These are phyloP conservation scores for Aelia acuminata DNA, from an alignment of 2,888 invertebrate genomes.

Conservation along the genomic window DNA sequence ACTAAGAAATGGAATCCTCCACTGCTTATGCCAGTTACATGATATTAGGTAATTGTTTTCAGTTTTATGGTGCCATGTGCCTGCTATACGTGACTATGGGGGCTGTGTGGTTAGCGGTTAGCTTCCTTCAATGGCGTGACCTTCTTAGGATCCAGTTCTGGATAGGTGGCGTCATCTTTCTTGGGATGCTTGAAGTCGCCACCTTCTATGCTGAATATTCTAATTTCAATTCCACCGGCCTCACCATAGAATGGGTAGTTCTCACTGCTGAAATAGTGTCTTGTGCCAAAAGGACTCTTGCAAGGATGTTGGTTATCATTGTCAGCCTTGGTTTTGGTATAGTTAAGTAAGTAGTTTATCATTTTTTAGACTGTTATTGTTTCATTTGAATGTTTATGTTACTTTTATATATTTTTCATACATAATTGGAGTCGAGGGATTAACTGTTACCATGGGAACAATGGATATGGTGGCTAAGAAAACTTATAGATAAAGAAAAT, in stretches of 20 bases:
- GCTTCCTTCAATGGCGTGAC: conserved; percentile 91
- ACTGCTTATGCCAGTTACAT: neutral
- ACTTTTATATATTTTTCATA: no score
- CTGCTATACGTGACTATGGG: conserved; percentile 87
- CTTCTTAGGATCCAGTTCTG: conserved; percentile 93
- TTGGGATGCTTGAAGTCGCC: conserved; percentile 88
- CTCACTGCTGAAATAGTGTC: conserved; percentile 92
- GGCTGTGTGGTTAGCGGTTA: conserved; percentile 85
- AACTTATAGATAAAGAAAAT: no score
- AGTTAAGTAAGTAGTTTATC: conserved; percentile 80
- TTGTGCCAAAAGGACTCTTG: conserved; percentile 90
- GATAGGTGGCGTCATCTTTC: conserved; percentile 92
- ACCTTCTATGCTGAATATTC: conserved; percentile 88
- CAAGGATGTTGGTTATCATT: conserved; percentile 93
- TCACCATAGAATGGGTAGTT: conserved; percentile 79
- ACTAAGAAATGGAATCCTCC: neutral
- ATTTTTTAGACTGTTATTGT: no score
- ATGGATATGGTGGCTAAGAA: no score
- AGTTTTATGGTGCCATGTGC: conserved; percentile 94
- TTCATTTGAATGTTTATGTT: no score
- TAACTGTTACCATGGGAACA: no score
- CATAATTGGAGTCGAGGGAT: no score
- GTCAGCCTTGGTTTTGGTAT: conserved; percentile 96
- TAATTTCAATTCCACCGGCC: conserved; percentile 79
- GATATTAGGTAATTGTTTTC: conserved; percentile 64